A percentile compares a stretch with the other conserved stretches of the same genome.
Evolutionary conservation across 2,113 vertebrate genomes (phyloP).

Genomic region (Prochilodus magdalenae): DNA sequence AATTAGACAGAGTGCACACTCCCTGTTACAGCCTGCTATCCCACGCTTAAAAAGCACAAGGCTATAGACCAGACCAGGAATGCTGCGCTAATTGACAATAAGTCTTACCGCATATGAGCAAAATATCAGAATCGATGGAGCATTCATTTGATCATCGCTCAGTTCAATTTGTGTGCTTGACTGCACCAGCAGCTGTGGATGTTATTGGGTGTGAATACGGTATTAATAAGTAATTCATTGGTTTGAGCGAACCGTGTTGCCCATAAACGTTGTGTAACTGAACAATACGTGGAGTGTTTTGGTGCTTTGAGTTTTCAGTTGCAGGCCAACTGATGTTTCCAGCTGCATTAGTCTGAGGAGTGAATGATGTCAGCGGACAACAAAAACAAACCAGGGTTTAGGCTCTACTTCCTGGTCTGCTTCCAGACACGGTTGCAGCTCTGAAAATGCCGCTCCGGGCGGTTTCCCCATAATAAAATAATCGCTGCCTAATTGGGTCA

Average conservation of each 20-base stretch:
- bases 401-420: slow-evolving; percentile 65
- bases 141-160: neutral
- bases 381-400: slow-evolving; percentile 65
- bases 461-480: slow-evolving; percentile 66
- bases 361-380: too few relatives aligned
- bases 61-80: neutral
- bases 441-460: slow-evolving; percentile 64
- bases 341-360: too few relatives aligned
- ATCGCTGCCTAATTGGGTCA: slow-evolving; percentile 72
- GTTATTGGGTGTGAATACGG: neutral
- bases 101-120: neutral
- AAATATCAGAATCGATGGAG: neutral
- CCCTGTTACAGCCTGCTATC: slow-evolving; percentile 5
- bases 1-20: slow-evolving; percentile 11
- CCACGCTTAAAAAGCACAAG: slow-evolving; percentile 28
- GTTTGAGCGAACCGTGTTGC: neutral
- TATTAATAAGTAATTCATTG: neutral
- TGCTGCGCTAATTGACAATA: neutral
- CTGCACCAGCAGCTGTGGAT: neutral
- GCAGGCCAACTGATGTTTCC: slow-evolving; percentile 37
- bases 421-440: slow-evolving; percentile 50
- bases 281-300: neutral
- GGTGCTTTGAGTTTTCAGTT: neutral
- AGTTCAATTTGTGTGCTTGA: neutral
- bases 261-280: slow-evolving; percentile 4